Evolutionary conservation across 2,113 vertebrate genomes (phyloP).

Genomic region (Dicerorhinus sumatrensis): DNA sequence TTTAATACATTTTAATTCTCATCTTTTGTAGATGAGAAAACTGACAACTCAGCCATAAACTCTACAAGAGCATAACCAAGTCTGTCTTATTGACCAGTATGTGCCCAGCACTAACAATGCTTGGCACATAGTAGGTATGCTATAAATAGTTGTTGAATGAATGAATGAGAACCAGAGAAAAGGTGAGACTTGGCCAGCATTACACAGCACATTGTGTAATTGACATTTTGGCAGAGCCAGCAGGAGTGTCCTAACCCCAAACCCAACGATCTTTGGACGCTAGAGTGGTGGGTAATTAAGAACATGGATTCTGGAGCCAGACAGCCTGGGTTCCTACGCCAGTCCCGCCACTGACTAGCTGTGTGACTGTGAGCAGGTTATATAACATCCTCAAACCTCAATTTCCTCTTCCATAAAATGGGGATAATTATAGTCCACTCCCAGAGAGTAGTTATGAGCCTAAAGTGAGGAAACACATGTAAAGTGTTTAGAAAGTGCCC

Average conservation of each 20-base stretch:
- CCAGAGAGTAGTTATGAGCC: not conserved
- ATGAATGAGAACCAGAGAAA: not conserved
- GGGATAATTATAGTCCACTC: not conserved
- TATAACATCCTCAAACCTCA: not conserved
- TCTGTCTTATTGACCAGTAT: not conserved
- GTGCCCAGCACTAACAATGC: not conserved
- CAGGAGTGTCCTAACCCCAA: not conserved
- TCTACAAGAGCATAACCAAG: not conserved
- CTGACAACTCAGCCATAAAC: not conserved
- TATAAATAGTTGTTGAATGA: not conserved
- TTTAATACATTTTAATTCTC: not conserved
- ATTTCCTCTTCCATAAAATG: constrained; percentile 13
- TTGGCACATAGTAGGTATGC: not conserved
- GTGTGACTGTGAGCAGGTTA: not conserved
- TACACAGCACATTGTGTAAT: too few relatives aligned
- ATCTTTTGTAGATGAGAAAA: not conserved
- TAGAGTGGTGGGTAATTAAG: not conserved
- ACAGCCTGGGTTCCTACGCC: not conserved
- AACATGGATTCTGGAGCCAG: constrained; percentile 12
- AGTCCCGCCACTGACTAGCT: not conserved
- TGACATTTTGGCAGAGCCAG: not conserved
- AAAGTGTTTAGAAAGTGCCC: not conserved
- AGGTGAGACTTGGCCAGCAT: not conserved
- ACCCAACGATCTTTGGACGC: not conserved
- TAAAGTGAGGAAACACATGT: not conserved